Base-by-base conservation (phyloP, 2,797 vertebrate species). In the Crypturellus tataupa region DNA sequence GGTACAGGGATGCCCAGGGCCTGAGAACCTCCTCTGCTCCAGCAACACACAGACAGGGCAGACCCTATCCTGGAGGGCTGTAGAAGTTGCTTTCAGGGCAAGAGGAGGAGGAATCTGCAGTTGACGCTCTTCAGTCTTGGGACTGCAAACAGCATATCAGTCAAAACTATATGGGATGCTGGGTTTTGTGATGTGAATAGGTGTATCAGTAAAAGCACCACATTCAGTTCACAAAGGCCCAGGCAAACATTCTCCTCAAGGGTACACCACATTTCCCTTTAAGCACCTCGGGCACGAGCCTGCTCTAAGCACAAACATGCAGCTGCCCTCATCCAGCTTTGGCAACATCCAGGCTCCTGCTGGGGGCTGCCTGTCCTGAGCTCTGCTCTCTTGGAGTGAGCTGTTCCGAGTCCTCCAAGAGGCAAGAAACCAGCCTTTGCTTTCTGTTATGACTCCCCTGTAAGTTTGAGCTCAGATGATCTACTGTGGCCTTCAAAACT, bases 401-500 rank as follows among this genome's bases (percentile, higher is more conserved):
- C 31, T 76, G 6, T 7, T 68, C 11, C 24, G 25, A 87, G 62
- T 37, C 4, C 6, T 31, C 5, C 0, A 1, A 68, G 10, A 24
- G n/a, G 64, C 59, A 77, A 81, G 58, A 1, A 35, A 67, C 84
- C 87, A 51, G 49, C 37, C 21, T 85, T 88, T 82, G 21, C 2
- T n/a, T 70, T 12, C 51, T 35, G 21, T 55, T 29, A 39, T 18
- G 37, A 42, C 51, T 62, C 11, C 25, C 19, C 39, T 44, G 12
- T 53, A 90, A 82, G 79, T 68, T 77, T 84, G 51, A 93, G 42
- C 19, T 37, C 79, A 65, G 24, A 69, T 5, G 67, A 72, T 72
- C 35, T 60, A 53, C 25, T 67, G 47, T 73, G 8, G 31, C 39
- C 40, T 29, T 7, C 40, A 89, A 73, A 94, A 90, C 7, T 19